Conservation (phyloP, 2,797 vertebrate species). For the Margarornis squamiger region DNA sequence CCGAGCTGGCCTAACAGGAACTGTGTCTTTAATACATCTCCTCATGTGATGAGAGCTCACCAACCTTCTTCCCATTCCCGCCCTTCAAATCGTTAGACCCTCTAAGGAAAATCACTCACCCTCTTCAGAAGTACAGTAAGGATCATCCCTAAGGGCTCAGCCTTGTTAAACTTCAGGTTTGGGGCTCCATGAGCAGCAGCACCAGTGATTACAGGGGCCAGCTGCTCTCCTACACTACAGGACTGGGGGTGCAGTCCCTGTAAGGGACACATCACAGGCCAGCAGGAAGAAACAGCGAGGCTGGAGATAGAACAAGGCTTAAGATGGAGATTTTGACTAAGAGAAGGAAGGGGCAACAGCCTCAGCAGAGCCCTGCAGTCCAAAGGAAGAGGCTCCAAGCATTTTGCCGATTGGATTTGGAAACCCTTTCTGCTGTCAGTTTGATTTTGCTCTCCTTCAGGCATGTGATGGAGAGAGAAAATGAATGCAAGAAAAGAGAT, state of each 20-base stretch:
- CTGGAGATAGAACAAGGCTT: background rate
- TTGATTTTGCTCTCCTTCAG: conserved; percentile 10
- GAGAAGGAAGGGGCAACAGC: background rate
- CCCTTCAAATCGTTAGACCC: background rate
- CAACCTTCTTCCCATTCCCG: background rate
- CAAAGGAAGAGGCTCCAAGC: background rate
- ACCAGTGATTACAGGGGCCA: background rate
- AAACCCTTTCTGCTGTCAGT: background rate
- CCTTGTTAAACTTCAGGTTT: background rate
- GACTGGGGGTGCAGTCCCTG: background rate
- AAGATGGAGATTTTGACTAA: background rate
- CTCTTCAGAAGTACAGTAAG: background rate
- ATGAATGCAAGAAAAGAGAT: background rate
- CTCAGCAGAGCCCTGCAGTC: background rate
- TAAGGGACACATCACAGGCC: fast-evolving
- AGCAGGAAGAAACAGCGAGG: background rate
- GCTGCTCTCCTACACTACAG: background rate
- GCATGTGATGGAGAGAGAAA: background rate
- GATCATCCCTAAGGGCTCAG: background rate
- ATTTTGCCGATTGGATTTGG: background rate
- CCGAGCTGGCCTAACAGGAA: background rate
- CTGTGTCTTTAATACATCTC: background rate
- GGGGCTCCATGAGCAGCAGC: background rate
- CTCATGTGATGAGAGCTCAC: background rate
- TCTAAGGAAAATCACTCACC: background rate